phyloP scores from a whole-genome alignment of 1,140 invertebrate species.

The Eupeodes corollae region DNA sequence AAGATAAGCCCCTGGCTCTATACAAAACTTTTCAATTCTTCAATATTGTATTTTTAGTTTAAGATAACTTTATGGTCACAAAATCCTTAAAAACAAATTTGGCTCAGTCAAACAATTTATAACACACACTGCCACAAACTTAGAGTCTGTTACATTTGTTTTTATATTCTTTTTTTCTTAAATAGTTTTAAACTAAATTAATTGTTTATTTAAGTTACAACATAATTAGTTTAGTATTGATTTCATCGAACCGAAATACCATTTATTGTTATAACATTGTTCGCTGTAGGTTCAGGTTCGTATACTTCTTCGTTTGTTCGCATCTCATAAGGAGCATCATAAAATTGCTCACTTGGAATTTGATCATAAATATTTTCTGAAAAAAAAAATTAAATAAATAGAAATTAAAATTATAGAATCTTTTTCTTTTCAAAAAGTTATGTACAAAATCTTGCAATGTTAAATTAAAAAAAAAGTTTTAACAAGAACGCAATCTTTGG shows the following conservation, averaged over 20 bases:
- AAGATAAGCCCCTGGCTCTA: no score
- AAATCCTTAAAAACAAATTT: no score
- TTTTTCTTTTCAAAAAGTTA: not conserved
- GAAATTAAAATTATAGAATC: not conserved
- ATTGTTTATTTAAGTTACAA: not conserved
- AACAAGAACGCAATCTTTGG: no score
- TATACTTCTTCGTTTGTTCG: constrained; percentile 53
- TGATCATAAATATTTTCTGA: constrained; percentile 37
- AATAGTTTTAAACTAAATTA: not conserved
- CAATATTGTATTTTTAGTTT: no score
- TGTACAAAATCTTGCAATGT: not conserved
- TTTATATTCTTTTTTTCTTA: not conserved
- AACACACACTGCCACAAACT: no score
- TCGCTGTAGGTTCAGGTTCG: constrained; percentile 52
- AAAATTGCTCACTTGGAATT: constrained; percentile 37
- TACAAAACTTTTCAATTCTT: no score
- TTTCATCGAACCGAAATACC: constrained; percentile 55
- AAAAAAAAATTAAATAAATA: constrained; percentile 1
- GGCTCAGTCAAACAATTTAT: no score
- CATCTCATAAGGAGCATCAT: constrained; percentile 48
- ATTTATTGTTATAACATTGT: constrained; percentile 59
- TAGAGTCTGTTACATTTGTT: not conserved
- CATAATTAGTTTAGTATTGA: not conserved
- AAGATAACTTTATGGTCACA: no score
- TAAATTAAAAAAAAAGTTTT: no score